Base-by-base conservation (phyloP, 2,797 vertebrate genomes). In the Lagorchestes hirsutus region DNA sequence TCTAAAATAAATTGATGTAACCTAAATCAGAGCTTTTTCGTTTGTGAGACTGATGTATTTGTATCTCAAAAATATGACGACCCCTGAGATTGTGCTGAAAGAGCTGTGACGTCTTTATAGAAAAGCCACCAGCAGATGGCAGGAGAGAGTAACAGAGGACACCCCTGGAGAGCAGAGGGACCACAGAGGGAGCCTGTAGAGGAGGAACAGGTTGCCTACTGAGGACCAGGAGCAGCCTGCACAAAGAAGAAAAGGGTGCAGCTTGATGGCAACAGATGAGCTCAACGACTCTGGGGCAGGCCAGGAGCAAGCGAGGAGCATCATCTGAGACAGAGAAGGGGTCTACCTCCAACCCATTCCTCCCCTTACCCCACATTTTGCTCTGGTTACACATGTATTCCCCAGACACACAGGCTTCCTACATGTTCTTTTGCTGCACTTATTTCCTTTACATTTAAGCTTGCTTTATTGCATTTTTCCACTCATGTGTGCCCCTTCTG, bases 151-250 rank as follows among this genome's bases (percentile, higher is more conserved):
- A 67, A 14, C 59, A 67, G 62, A n/a, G 34, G 14, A n/a, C 5
- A 0, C 13, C 1, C 52, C 0, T 0, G 3, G 59, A 67, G 31
- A 16, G 12, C 13, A 4, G 31, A 14, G 31, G 34, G 59, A n/a
- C 13, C 59, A 59, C 28, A 67, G 31, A 34, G 4, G 13, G 12
- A 34, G 28, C 59, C 31, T n/a, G 31, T 13, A 34, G 59, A 67
- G 59, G 2, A 59, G 58, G 12, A 67, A 12, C 31, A 34, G 31
- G 31, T 67, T 13, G 4, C 59, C 59, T 31, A n/a, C 31, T 67
- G 13, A 67, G 12, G 59, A n/a, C 31, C 31, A 67, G 59, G 8
- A n/a, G 29, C 28, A 67, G 31, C 10, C 59, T 34, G 59, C 13
- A 14, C 31, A n/a, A 31, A 59, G 3, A 13, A 67, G 12, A n/a